Conservation (phyloP, 2,797 vertebrate species). For the Dendrocincla fuliginosa region DNA sequence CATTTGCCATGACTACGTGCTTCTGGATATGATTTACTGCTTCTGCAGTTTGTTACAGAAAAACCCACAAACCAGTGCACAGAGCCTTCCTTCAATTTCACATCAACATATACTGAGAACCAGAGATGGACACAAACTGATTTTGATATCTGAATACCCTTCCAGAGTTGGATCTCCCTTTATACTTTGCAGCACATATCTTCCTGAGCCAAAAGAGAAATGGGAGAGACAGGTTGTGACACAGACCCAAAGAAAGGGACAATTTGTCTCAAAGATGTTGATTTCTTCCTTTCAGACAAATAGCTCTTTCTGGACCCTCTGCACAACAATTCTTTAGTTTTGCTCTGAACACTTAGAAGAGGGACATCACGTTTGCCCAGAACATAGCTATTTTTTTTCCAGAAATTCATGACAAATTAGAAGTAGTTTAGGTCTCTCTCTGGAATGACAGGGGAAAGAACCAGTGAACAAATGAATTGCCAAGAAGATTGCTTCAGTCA, state of each 20-base stretch:
- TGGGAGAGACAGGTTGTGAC: background rate
- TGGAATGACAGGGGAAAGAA: background rate
- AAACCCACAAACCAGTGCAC: background rate
- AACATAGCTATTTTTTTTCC: background rate
- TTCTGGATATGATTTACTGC: constrained; percentile 46
- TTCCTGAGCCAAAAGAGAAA: background rate
- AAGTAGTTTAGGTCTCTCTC: background rate
- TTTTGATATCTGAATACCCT: background rate
- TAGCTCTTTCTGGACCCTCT: background rate
- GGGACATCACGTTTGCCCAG: background rate
- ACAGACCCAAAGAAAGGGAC: background rate
- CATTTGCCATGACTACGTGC: constrained; percentile 43
- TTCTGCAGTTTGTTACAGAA: background rate
- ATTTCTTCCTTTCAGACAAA: background rate
- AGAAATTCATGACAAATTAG: background rate
- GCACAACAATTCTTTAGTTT: background rate
- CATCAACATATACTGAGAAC: background rate
- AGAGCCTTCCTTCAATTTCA: background rate
- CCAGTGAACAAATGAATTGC: background rate
- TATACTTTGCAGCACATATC: background rate
- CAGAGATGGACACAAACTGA: background rate
- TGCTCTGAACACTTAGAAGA: background rate
- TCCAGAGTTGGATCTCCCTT: background rate
- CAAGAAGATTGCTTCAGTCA: background rate
- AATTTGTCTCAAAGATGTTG: background rate